These are phyloP conservation scores for Cardiocondyla obscurior DNA, from an alignment of 1,140 invertebrate genomes.

Conservation along the genomic window DNA sequence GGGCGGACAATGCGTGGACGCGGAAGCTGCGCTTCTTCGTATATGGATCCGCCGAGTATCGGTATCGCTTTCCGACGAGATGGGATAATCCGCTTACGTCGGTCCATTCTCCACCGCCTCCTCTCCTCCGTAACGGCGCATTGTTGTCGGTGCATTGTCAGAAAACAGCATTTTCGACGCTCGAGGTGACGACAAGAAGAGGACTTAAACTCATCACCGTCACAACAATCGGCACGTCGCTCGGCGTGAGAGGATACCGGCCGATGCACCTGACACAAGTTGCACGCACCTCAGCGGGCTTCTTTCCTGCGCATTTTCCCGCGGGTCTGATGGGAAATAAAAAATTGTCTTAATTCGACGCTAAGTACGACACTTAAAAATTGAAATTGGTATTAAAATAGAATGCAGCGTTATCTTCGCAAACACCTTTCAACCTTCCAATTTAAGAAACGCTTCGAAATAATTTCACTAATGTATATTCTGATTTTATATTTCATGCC, in stretches of 20 bases:
- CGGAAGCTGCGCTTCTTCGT: constrained; percentile 52
- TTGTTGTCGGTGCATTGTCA: constrained; percentile 82
- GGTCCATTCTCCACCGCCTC: constrained; percentile 60
- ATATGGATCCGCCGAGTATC: constrained; percentile 8
- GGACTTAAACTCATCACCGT: constrained; percentile 82
- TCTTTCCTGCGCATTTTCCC: not conserved
- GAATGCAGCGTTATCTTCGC: not conserved
- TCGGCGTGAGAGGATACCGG: constrained; percentile 57
- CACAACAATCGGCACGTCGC: constrained; percentile 75
- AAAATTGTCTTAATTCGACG: not conserved
- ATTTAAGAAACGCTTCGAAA: not conserved
- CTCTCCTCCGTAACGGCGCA: constrained; percentile 67
- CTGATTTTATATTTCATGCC: not conserved
- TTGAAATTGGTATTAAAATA: not conserved
- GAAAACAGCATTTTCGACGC: constrained; percentile 84
- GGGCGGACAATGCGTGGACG: constrained; percentile 72
- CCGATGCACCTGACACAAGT: constrained; percentile 58
- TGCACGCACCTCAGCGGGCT: not conserved
- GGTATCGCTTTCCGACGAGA: constrained; percentile 75
- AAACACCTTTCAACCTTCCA: not conserved
- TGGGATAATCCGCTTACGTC: constrained; percentile 81
- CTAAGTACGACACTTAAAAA: not conserved
- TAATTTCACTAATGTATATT: not conserved
- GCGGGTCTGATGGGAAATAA: not conserved
- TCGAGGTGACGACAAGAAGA: constrained; percentile 83